Evolutionary conservation across 2,797 vertebrate genomes (phyloP).

Genomic region (Eremophila alpestris): DNA sequence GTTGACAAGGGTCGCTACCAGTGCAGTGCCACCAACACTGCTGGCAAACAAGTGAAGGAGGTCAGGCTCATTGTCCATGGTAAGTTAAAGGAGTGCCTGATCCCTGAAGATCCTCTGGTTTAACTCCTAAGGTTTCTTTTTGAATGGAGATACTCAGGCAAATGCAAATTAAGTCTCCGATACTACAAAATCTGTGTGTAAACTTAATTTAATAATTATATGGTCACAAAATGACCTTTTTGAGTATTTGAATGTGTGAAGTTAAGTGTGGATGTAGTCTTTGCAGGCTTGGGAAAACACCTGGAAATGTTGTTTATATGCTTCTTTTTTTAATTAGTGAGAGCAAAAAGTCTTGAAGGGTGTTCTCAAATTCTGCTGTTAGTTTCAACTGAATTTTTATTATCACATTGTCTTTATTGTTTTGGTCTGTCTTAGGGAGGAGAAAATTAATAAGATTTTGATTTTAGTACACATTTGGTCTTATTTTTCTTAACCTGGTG

Average conservation of each 20-base stretch:
- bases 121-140: neutral
- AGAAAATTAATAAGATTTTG: neutral
- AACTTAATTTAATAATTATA: neutral
- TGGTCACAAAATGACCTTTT: neutral
- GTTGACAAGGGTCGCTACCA: constrained; percentile 92
- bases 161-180: neutral
- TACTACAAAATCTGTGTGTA: neutral
- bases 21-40: constrained; percentile 86
- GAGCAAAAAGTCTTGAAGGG: neutral
- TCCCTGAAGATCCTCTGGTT: neutral
- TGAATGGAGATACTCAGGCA: neutral
- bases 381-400: neutral
- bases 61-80: constrained; percentile 86
- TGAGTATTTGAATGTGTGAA: neutral
- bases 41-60: constrained; percentile 89
- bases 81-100: constrained; percentile 60
- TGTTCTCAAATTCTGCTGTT: neutral
- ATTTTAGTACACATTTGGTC: neutral
- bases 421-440: neutral
- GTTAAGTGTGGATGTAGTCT: neutral
- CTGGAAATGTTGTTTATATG: neutral
- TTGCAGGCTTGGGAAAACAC: neutral
- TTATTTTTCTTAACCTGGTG: neutral
- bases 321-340: neutral
- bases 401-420: neutral